Conservation (phyloP, 2,888 invertebrate species). For the Furcula furcula region DNA sequence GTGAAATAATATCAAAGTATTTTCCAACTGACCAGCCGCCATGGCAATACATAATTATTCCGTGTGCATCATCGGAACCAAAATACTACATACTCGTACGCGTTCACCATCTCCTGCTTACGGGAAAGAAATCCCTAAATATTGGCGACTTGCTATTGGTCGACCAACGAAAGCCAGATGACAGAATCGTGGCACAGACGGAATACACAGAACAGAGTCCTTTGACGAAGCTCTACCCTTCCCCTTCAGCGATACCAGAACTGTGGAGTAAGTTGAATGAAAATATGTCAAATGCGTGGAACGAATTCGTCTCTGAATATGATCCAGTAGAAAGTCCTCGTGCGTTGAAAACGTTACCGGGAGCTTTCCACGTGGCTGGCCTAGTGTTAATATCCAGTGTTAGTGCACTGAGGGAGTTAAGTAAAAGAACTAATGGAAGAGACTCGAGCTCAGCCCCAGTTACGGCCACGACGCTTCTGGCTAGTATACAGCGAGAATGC, state of each 20-base stretch:
- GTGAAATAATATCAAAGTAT: constrained; percentile 89
- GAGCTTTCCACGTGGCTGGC: constrained; percentile 83
- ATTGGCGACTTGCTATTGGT: constrained; percentile 88
- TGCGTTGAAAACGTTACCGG: constrained; percentile 82
- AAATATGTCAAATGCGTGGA: constrained; percentile 88
- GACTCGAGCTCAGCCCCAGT: constrained; percentile 55
- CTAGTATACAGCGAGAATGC: constrained; percentile 61
- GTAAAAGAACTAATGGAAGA: constrained; percentile 66
- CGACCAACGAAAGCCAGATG: constrained; percentile 61
- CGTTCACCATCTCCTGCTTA: constrained; percentile 88
- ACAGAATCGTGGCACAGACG: constrained; percentile 49
- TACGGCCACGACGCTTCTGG: constrained; percentile 69
- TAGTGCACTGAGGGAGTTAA: constrained; percentile 83
- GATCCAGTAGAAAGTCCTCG: constrained; percentile 89
- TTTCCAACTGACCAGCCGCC: constrained; percentile 87
- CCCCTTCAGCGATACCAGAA: constrained; percentile 84
- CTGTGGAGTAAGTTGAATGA: constrained; percentile 86
- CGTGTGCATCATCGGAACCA: constrained; percentile 74
- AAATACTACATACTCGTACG: constrained; percentile 87
- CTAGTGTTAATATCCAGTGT: constrained; percentile 84
- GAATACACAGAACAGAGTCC: constrained; percentile 65
- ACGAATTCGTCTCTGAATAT: constrained; percentile 89
- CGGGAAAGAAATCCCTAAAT: constrained; percentile 86
- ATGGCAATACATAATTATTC: constrained; percentile 91
- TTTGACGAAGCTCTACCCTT: constrained; percentile 78